phyloP scores from a whole-genome alignment of 1,140 invertebrate genomes.

The Coenobita brevimanus region DNA sequence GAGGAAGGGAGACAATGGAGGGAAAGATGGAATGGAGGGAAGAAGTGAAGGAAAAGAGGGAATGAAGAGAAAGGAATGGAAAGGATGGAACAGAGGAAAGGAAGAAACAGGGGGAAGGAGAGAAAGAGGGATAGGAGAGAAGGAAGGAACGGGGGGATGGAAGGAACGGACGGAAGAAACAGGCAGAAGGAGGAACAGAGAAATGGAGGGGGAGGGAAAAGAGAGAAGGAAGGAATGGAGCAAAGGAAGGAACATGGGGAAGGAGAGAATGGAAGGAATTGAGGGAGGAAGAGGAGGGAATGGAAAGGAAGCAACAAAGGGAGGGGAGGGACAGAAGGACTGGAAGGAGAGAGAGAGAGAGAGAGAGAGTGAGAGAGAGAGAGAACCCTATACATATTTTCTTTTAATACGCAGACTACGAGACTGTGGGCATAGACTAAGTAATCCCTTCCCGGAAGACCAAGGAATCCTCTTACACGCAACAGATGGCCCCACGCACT shows the following conservation, averaged over 20 bases:
- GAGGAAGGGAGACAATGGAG: too few relatives aligned
- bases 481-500: too few relatives aligned
- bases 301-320: neutral
- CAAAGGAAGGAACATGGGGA: neutral
- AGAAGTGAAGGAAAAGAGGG: too few relatives aligned
- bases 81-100: rapidly evolving
- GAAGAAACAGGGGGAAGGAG: neutral
- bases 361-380: too few relatives aligned
- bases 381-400: too few relatives aligned
- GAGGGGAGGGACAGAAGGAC: neutral
- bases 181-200: neutral
- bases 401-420: too few relatives aligned
- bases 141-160: neutral
- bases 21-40: too few relatives aligned
- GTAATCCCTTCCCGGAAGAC: too few relatives aligned
- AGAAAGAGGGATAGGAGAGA: neutral
- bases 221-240: neutral
- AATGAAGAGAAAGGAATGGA: too few relatives aligned
- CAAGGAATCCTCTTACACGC: too few relatives aligned
- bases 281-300: neutral
- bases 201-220: neutral
- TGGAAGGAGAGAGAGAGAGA: neutral
- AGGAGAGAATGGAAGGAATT: neutral
- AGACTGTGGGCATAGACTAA: too few relatives aligned
- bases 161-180: too few relatives aligned